These are phyloP conservation scores for Crax fasciolata DNA, from an alignment of 2,797 vertebrate genomes.

Conservation along the genomic window DNA sequence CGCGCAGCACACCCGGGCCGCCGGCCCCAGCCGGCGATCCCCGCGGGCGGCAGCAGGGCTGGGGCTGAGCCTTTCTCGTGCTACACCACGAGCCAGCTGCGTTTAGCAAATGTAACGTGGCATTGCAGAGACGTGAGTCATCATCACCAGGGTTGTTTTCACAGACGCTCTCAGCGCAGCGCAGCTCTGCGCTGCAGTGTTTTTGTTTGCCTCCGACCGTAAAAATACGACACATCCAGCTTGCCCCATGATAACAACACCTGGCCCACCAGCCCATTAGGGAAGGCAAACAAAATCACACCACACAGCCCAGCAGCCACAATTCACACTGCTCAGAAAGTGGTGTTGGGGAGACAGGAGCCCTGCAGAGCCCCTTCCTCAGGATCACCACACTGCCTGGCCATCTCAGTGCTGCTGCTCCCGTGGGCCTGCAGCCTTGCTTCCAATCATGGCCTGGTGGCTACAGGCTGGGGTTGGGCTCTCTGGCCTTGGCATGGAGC, in stretches of 20 bases:
- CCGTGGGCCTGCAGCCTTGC: background rate
- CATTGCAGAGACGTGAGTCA: background rate
- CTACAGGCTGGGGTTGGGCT: fast-evolving
- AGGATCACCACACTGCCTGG: background rate
- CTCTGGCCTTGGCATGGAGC: background rate
- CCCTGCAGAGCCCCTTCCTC: background rate
- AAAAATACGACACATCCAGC: background rate
- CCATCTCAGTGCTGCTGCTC: background rate
- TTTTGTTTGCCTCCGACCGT: background rate
- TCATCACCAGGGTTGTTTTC: background rate
- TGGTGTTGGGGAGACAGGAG: background rate
- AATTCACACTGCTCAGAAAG: fast-evolving
- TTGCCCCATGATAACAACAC: background rate
- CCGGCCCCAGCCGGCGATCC: background rate
- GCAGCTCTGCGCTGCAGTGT: fast-evolving
- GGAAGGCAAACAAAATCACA: background rate
- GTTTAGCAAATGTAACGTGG: background rate
- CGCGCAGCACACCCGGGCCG: too few relatives aligned
- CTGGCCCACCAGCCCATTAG: background rate
- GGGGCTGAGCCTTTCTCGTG: background rate
- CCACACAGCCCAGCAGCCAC: background rate
- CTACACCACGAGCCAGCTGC: background rate
- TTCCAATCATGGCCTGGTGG: background rate
- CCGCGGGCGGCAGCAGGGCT: background rate
- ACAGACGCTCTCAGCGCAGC: background rate